Conservation (phyloP, 2,888 invertebrate genomes). For the Ceraclea dissimilis region DNA sequence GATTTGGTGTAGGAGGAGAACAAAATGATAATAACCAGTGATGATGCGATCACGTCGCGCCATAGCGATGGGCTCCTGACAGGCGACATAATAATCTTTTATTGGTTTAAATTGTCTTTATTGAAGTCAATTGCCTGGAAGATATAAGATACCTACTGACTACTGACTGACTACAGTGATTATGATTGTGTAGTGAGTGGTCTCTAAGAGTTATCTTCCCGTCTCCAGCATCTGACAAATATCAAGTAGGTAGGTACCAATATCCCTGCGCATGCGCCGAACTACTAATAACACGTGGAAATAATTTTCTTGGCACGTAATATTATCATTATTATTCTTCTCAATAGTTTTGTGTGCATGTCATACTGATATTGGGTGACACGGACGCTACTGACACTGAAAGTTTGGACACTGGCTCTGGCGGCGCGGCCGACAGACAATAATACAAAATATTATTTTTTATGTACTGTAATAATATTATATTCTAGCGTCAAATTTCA, state of each 20-base stretch:
- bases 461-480: too few relatives aligned
- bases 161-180: not conserved
- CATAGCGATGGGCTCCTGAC: not conserved
- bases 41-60: not conserved
- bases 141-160: not conserved
- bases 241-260: too few relatives aligned
- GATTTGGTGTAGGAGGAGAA: too few relatives aligned
- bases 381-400: too few relatives aligned
- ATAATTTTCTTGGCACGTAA: not conserved
- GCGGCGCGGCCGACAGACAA: too few relatives aligned
- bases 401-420: too few relatives aligned
- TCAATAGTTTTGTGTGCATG: not conserved
- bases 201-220: not conserved
- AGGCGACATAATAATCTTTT: not conserved
- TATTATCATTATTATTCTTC: not conserved
- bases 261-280: not conserved
- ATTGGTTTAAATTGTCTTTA: constrained; percentile 18
- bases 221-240: not conserved
- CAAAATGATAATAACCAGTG: not conserved
- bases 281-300: not conserved
- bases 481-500: too few relatives aligned
- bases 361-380: not conserved
- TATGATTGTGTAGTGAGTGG: not conserved
- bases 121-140: constrained; percentile 21
- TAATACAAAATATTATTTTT: too few relatives aligned